phyloP scores from a whole-genome alignment of 2,888 invertebrate genomes.

The Ariolimax columbianus region DNA sequence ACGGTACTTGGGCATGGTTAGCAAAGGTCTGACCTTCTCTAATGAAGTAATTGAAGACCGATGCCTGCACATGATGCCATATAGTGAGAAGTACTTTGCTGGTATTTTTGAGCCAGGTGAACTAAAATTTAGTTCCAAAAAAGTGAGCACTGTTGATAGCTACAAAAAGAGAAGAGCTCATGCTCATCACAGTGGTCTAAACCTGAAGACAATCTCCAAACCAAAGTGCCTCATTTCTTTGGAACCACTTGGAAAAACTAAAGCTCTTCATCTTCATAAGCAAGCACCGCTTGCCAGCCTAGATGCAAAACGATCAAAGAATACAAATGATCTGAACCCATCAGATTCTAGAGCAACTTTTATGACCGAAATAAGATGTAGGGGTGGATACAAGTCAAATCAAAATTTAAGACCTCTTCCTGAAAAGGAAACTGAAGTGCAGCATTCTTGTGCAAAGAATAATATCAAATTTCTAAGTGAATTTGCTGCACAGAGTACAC shows the following conservation, averaged over 20 bases:
- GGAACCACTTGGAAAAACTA: constrained; percentile 63
- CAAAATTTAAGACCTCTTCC: not conserved
- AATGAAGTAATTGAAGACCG: constrained; percentile 76
- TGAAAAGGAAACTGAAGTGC: not conserved
- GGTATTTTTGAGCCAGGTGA: constrained; percentile 67
- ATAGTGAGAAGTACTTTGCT: constrained; percentile 73
- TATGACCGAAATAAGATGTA: constrained; percentile 33
- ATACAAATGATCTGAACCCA: not conserved
- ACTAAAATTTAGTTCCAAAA: not conserved
- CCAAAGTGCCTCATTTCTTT: constrained; percentile 58
- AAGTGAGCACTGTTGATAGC: constrained; percentile 60
- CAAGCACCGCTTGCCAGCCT: constrained; percentile 62
- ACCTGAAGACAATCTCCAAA: constrained; percentile 64
- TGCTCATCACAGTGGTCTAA: constrained; percentile 68
- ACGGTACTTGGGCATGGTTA: constrained; percentile 70
- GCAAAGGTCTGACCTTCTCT: constrained; percentile 71
- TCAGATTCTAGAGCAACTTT: constrained; percentile 25
- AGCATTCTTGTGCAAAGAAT: not conserved
- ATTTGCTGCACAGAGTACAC: not conserved
- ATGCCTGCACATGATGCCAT: constrained; percentile 75
- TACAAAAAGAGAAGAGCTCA: constrained; percentile 68
- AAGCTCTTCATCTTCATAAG: constrained; percentile 68
- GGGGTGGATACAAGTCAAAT: not conserved
- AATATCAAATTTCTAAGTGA: not conserved
- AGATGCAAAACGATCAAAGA: constrained; percentile 47